phyloP scores from a whole-genome alignment of 2,113 vertebrate species.

The Thoracochromis brauschi region DNA sequence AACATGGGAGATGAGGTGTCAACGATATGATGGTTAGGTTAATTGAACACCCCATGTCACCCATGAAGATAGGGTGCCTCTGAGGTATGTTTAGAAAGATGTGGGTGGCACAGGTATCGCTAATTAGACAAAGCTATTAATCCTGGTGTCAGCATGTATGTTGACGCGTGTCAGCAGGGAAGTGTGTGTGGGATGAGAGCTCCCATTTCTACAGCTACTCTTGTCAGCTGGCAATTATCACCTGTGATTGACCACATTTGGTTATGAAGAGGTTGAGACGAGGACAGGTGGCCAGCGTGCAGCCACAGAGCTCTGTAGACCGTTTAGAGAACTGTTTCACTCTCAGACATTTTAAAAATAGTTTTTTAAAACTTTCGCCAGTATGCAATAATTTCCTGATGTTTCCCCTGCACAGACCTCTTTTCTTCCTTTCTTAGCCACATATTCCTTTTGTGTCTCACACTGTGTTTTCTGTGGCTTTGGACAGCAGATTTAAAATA shows the following conservation, averaged over 20 bases:
- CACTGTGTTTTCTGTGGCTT: not conserved
- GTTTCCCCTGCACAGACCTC: not conserved
- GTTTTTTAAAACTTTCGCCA: not conserved
- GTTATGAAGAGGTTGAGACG: not conserved
- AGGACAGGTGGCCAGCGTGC: not conserved
- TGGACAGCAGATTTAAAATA: constrained; percentile 1
- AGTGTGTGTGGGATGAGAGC: constrained; percentile 14
- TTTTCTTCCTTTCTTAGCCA: not conserved
- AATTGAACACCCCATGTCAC: constrained; percentile 28
- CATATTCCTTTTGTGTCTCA: not conserved
- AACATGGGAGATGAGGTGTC: constrained; percentile 27
- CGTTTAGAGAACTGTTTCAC: not conserved
- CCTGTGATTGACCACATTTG: constrained; percentile 25
- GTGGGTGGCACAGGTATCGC: constrained; percentile 37
- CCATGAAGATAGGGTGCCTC: constrained; percentile 1
- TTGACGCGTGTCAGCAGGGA: constrained; percentile 28
- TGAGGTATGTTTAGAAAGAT: constrained; percentile 47
- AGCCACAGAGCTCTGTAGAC: not conserved
- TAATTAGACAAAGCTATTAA: constrained; percentile 48
- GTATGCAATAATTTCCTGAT: not conserved
- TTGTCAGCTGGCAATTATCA: constrained; percentile 48
- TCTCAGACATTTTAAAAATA: not conserved
- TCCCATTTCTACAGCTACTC: not conserved
- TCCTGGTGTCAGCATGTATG: constrained; percentile 37
- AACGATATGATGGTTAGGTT: not conserved